Conservation (phyloP, 92 coral and sea anemone genomes). For the Epizoanthus ramosus region DNA sequence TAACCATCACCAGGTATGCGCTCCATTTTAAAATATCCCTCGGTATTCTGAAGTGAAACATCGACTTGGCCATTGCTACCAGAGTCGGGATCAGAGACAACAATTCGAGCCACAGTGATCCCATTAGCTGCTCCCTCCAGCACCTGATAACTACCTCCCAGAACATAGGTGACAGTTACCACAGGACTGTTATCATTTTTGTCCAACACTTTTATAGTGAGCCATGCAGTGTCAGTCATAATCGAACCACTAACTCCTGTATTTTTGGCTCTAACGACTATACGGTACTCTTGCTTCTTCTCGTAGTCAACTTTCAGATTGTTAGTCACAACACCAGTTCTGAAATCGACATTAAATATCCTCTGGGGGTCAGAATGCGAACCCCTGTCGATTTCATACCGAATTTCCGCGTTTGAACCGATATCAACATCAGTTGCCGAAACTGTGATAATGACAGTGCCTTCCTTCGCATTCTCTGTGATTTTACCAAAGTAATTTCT, state of each 20-base stretch:
- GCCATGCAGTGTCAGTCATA: conserved; percentile 39
- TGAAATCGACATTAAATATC: conserved; percentile 62
- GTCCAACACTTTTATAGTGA: conserved; percentile 72
- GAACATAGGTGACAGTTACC: conserved; percentile 53
- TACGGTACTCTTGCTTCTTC: conserved; percentile 46
- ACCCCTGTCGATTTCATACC: conserved; percentile 69
- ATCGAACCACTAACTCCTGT: conserved; percentile 42
- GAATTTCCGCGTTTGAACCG: conserved; percentile 75
- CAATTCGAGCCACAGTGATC: conserved; percentile 77
- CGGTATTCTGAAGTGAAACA: conserved; percentile 79
- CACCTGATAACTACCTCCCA: conserved; percentile 70
- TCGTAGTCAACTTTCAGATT: conserved; percentile 72
- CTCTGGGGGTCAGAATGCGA: conserved; percentile 58
- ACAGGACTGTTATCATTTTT: conserved; percentile 84
- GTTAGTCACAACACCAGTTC: conserved; percentile 67
- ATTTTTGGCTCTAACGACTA: conserved; percentile 79
- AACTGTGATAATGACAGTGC: conserved; percentile 67
- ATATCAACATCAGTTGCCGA: conserved; percentile 88
- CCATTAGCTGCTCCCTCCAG: conserved; percentile 73
- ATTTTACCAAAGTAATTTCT: conserved; percentile 61
- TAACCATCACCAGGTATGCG: conserved; percentile 56
- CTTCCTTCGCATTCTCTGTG: conserved; percentile 56
- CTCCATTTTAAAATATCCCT: conserved; percentile 68
- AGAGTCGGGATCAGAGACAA: conserved; percentile 84
- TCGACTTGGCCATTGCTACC: conserved; percentile 82